These are phyloP conservation scores for Trididemnum miniatum DNA, from an alignment of 23 tunicate species.

Conservation along the genomic window DNA sequence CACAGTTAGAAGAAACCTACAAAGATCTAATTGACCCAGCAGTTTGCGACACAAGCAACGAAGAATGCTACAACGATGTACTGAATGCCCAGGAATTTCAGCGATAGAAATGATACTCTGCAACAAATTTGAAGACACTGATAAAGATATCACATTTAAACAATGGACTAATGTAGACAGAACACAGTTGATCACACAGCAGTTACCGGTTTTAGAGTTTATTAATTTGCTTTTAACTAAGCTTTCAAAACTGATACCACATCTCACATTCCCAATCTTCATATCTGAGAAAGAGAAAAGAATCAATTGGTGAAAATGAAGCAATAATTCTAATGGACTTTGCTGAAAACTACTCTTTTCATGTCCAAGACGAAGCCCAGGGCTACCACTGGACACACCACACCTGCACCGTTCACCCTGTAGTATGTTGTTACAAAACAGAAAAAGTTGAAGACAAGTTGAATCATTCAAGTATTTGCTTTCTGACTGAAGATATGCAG, in stretches of 20 bases:
- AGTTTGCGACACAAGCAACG: neutral
- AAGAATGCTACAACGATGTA: neutral
- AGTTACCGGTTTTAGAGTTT: neutral
- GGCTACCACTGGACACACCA: constrained; percentile 40
- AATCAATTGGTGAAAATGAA: constrained; percentile 4
- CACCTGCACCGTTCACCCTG: constrained; percentile 41
- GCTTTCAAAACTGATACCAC: neutral
- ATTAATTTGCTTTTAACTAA: no score
- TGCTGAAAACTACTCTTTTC: constrained; percentile 26
- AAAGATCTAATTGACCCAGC: neutral
- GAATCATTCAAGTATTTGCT: constrained; percentile 33
- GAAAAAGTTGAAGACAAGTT: neutral
- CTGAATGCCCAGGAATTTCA: neutral
- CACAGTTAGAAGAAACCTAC: neutral
- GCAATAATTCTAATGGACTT: constrained; percentile 29
- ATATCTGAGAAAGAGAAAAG: constrained; percentile 23
- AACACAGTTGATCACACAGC: neutral
- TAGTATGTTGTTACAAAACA: constrained; percentile 32
- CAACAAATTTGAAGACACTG: neutral
- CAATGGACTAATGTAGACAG: neutral
- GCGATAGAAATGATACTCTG: neutral
- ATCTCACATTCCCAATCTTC: constrained; percentile 22
- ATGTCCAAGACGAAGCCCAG: constrained; percentile 36
- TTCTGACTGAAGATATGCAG: constrained; percentile 28
- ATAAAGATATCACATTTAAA: neutral